phyloP scores from a whole-genome alignment of 1,140 invertebrate species.

The Bombus fervidus region DNA sequence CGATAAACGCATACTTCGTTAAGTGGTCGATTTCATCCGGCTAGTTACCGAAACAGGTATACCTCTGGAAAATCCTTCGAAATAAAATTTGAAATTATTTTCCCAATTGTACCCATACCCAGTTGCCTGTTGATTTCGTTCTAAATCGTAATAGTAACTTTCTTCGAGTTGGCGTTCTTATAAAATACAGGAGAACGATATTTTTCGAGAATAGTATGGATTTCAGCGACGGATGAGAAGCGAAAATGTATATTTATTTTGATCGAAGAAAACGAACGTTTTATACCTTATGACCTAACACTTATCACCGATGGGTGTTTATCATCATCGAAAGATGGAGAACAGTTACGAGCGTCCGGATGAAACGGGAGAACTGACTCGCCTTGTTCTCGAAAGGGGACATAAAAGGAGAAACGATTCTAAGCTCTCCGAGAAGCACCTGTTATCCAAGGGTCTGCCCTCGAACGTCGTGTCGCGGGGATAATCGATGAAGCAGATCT shows the following conservation, averaged over 20 bases:
- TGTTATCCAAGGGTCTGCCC: constrained; percentile 9
- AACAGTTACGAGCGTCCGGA: constrained; percentile 32
- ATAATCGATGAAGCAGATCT: constrained; percentile 5
- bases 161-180: fast-evolving
- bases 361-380: constrained; percentile 47
- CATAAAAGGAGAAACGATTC: constrained; percentile 39
- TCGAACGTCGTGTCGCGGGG: background rate
- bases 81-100: too few relatives aligned
- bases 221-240: too few relatives aligned
- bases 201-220: too few relatives aligned
- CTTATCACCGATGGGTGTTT: constrained; percentile 29
- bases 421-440: constrained; percentile 29
- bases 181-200: too few relatives aligned
- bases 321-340: constrained; percentile 17
- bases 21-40: too few relatives aligned
- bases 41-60: too few relatives aligned
- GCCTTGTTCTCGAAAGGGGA: constrained; percentile 20
- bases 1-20: too few relatives aligned
- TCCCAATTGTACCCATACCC: too few relatives aligned
- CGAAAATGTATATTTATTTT: too few relatives aligned
- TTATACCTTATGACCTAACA: background rate
- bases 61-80: too few relatives aligned
- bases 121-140: too few relatives aligned
- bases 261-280: background rate
- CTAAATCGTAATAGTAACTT: too few relatives aligned